A percentile compares a stretch with the other conserved stretches of the same genome.
Evolutionary conservation across 2,888 invertebrate species (phyloP).

Genomic region (Nycteola revayana): DNA sequence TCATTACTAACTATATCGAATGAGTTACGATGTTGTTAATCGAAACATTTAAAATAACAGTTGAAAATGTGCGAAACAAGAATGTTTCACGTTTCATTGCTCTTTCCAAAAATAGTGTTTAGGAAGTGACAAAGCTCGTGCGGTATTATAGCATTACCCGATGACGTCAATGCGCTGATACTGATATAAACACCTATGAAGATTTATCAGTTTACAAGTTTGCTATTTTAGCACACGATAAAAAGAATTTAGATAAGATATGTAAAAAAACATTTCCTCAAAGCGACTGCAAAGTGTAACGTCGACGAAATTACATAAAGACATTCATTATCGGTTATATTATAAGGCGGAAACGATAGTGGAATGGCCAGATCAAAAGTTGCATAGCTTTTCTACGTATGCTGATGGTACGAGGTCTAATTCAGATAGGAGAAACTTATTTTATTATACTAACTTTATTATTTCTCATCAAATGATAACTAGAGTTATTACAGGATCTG

Average conservation of each 20-base stretch:
- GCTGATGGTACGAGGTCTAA: too few relatives aligned
- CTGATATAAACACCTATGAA: conserved; percentile 34
- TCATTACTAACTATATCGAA: too few relatives aligned
- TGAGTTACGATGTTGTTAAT: too few relatives aligned
- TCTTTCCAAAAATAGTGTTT: conserved; percentile 10
- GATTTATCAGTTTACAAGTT: conserved; percentile 51
- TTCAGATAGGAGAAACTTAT: too few relatives aligned
- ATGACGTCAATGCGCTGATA: conserved; percentile 40
- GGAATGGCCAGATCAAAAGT: conserved; percentile 15
- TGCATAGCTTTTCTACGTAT: too few relatives aligned
- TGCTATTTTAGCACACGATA: conserved; percentile 51
- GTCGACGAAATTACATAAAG: conserved; percentile 28
- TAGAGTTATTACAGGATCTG: too few relatives aligned
- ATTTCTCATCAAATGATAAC: too few relatives aligned
- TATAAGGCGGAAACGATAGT: conserved; percentile 53
- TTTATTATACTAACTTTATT: too few relatives aligned
- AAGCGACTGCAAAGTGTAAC: conserved; percentile 47
- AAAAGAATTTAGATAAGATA: conserved; percentile 55
- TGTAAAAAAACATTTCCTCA: conserved; percentile 59
- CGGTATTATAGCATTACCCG: conserved; percentile 8
- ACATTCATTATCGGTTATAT: conserved; percentile 33
- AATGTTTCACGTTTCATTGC: conserved; percentile 1
- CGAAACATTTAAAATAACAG: too few relatives aligned
- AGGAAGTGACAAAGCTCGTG: conserved; percentile 18
- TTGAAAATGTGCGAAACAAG: too few relatives aligned